These are phyloP conservation scores for Indri indri DNA, from an alignment of 2,113 vertebrate species.

Conservation along the genomic window DNA sequence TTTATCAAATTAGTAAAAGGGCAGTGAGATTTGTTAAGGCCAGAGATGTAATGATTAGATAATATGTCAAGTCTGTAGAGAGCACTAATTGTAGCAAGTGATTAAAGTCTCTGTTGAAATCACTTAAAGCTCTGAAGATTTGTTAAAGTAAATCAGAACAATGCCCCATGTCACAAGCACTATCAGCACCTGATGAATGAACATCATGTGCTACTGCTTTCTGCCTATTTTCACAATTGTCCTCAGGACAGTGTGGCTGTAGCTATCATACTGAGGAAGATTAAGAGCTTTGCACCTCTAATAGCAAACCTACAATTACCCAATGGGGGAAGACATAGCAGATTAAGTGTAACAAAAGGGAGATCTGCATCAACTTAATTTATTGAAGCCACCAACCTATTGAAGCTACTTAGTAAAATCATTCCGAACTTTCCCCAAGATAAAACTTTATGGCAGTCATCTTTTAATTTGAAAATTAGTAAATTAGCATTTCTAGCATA, in stretches of 20 bases:
- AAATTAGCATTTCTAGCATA: constrained; percentile 25
- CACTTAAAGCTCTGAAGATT: constrained; percentile 73
- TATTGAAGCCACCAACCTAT: constrained; percentile 79
- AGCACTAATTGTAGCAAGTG: constrained; percentile 78
- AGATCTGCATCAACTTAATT: constrained; percentile 77
- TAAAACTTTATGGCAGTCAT: constrained; percentile 36
- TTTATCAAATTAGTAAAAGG: constrained; percentile 72
- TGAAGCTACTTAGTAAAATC: constrained; percentile 71
- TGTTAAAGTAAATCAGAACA: constrained; percentile 78
- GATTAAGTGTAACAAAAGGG: constrained; percentile 72
- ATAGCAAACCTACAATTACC: constrained; percentile 76
- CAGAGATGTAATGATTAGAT: constrained; percentile 73
- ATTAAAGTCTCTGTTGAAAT: constrained; percentile 76
- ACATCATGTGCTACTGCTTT: constrained; percentile 63
- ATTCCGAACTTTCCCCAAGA: constrained; percentile 30
- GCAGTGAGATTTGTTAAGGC: constrained; percentile 66
- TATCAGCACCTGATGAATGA: constrained; percentile 72
- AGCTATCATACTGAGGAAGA: neutral
- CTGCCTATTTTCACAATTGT: constrained; percentile 55
- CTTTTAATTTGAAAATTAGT: constrained; percentile 61
- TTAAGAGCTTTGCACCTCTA: constrained; percentile 61
- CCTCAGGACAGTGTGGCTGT: neutral
- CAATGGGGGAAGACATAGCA: constrained; percentile 65
- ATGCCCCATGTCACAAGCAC: neutral
- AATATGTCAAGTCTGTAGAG: constrained; percentile 68